Evolutionary conservation across 2,113 vertebrate species (phyloP).

Genomic region (Ariopsis seemanni): DNA sequence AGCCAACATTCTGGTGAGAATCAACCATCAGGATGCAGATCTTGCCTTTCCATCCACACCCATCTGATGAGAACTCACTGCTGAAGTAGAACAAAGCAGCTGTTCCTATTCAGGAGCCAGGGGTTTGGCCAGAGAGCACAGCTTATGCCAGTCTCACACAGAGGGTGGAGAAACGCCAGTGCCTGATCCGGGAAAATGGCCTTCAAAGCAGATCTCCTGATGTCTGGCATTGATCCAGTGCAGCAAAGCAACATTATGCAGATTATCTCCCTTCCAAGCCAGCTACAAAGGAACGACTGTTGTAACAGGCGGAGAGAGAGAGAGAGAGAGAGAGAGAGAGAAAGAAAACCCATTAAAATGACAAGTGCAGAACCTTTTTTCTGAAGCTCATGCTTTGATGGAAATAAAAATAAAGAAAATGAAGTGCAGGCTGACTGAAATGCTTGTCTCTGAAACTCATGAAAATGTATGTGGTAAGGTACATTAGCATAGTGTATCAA

Average conservation of each 20-base stretch:
- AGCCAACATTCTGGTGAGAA: conserved; percentile 32
- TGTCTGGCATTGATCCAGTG: conserved; percentile 48
- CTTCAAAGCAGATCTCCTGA: conserved; percentile 53
- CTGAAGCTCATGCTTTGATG: conserved; percentile 36
- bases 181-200: conserved; percentile 47
- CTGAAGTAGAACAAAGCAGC: conserved; percentile 41
- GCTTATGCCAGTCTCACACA: conserved; percentile 43
- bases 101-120: conserved; percentile 40
- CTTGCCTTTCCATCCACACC: conserved; percentile 33
- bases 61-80: conserved; percentile 10
- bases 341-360: conserved; percentile 46
- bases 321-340: background rate
- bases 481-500: conserved; percentile 32
- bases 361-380: conserved; percentile 40
- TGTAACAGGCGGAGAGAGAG: conserved; percentile 41
- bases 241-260: conserved; percentile 49
- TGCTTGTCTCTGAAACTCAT: conserved; percentile 37
- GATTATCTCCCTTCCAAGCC: conserved; percentile 52
- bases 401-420: conserved; percentile 41
- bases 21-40: conserved; percentile 27
- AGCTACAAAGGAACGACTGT: conserved; percentile 56
- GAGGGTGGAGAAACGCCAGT: conserved; percentile 47
- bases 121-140: conserved; percentile 27
- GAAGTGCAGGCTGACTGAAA: conserved; percentile 29
- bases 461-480: conserved; percentile 27